Base-by-base conservation (phyloP, 2,888 invertebrate species). In the Galeopsomyia nigrocyanea region DNA sequence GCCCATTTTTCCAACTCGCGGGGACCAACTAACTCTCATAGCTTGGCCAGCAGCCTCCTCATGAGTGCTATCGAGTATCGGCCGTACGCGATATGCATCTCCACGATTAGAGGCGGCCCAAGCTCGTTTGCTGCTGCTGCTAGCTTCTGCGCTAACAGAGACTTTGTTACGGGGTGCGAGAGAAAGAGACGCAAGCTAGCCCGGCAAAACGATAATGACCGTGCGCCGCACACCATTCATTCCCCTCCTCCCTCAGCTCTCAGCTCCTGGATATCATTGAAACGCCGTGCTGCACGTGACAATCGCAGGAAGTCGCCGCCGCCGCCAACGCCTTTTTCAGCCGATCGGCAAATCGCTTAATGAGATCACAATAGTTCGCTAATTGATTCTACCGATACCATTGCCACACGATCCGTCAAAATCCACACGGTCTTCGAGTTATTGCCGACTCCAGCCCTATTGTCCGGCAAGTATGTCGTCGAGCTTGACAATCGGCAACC, bases 21-120 rank as follows among this genome's bases (percentile, higher is more conserved):
- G 60, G 65, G 13, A 7, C 62, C 71, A 67, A 71, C 71, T 71
- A 71, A 60, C 71, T 64, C 63, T 63, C 61, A 7, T 58, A 19
- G 31, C 7, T 31, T 3, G 7, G 7, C 26, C 26, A 3, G 26
- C 26, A 26, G 58, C 26, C 50, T n/a, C 10, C 68, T 68, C 62
- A 62, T 62, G 68, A 62, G 51, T 16, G 46, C 62, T 69, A 69
- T 56, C 56, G 50, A 63, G 69, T 69, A 69, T 57, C 69, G 69
- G 39, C 3, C 39, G 31, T 3, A 16, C 58, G 47, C 46, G 70
- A 70, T 70, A 70, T 70, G 64, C 70, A 70, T 70, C 70, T 70
- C 58, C 58, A 65, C 64, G 70, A 69, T 69, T 63, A 69, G 69
- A 69, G 69, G 31, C 61, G 68, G 31, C 55, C 56, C 53, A 46